These are phyloP conservation scores for Molossus molossus DNA, from an alignment of 2,797 vertebrate species.

Conservation along the genomic window DNA sequence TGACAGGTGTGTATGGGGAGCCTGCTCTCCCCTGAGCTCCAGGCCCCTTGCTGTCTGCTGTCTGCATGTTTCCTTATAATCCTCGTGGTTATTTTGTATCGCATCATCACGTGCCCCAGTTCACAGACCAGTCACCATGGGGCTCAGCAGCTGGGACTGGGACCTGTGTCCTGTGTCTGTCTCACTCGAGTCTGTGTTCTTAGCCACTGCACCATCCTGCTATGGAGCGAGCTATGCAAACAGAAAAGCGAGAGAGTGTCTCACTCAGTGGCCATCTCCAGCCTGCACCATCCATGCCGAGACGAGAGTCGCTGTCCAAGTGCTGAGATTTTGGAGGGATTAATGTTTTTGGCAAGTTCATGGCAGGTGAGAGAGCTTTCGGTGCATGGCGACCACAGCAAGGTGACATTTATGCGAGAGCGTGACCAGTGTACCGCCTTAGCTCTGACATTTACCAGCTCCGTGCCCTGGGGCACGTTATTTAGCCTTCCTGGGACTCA, in stretches of 20 bases:
- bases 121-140: neutral
- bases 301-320: rapidly evolving
- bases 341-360: neutral
- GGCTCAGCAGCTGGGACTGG: neutral
- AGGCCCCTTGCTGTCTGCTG: neutral
- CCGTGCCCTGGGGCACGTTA: neutral
- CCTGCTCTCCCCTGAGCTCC: neutral
- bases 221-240: neutral
- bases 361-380: neutral
- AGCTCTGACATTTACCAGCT: neutral
- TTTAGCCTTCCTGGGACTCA: neutral
- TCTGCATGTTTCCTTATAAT: neutral
- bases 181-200: neutral
- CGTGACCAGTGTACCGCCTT: rapidly evolving
- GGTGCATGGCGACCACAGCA: neutral
- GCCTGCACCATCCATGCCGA: neutral
- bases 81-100: neutral
- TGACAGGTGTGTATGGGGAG: no score
- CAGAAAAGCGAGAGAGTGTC: neutral
- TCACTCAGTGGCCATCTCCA: neutral
- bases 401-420: neutral
- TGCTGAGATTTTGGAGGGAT: neutral
- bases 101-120: neutral
- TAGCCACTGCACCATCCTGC: neutral
- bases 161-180: neutral